Base-by-base conservation (phyloP, 1,140 invertebrate genomes). In the Eulimnadia texana region DNA sequence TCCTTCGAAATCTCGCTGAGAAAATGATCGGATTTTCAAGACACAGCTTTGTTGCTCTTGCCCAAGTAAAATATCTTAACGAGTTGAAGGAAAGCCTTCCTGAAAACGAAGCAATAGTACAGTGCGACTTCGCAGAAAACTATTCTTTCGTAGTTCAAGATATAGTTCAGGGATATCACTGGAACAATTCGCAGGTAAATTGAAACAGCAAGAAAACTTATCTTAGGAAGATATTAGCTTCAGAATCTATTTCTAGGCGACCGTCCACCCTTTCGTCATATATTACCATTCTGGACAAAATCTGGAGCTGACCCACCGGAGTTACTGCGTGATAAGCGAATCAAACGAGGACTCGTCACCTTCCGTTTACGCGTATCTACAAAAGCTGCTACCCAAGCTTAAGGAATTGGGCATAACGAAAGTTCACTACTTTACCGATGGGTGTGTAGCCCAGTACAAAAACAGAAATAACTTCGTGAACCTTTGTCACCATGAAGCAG, bases 391-490 rank as follows among this genome's bases (percentile, higher is more conserved):
- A 9, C 33, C 33, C 16, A 61, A 51, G 16, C 11, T 11, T 3
- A 19, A 49, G 3, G 13, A 16, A 6, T 19, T 33, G 2, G 24
- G 27, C 9, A 20, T 61, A 6, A 61, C 22, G 28, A 13, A 61
- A 16, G 19, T 63, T 24, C 22, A 59, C n/a, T 69, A 66, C 56
- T 65, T 66, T 50, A 60, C 64, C 49, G 70, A 72, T 65, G 71
- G 70, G 2, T 59, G 63, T 63, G 67, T 60, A n/a, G 62, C 62
- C 10, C 68, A 72, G 47, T 72, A 72, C 56, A 72, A 72, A 61
- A 72, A 71, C 50, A 62, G 55, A 22, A 68, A 67, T 23, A 72
- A 70, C 64, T 70, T 72, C 56, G 51, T 66, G 6, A 73, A 71
- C 59, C 63, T 73, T 23, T 64, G 65, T 23, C 27, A 68, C 53